A percentile compares a stretch with the other conserved stretches of the same genome.
Evolutionary conservation across 2,888 invertebrate species (phyloP).

Genomic region (Polylopha cassiicola): DNA sequence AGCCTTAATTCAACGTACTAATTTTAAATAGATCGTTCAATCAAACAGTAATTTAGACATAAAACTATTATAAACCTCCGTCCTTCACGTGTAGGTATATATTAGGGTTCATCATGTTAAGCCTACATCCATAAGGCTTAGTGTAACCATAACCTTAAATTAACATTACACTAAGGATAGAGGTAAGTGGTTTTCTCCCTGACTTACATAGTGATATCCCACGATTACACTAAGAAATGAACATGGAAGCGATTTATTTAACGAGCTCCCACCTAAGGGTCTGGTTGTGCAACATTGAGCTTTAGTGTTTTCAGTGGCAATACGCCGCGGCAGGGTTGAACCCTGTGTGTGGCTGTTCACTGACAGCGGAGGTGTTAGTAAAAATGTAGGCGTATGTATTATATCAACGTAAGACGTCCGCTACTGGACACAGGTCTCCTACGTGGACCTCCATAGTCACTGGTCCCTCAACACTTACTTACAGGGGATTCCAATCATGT

Average conservation of each 20-base stretch:
- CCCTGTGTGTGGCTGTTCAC: constrained; percentile 4
- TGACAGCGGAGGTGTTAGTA: constrained; percentile 10
- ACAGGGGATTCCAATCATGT: no score
- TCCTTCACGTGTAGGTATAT: no score
- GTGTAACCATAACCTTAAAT: constrained; percentile 5
- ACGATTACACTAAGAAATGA: constrained; percentile 18
- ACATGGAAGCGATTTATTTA: constrained; percentile 24
- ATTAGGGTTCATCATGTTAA: not conserved
- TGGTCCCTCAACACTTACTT: no score
- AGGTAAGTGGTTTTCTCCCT: constrained; percentile 19
- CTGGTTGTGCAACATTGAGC: constrained; percentile 24
- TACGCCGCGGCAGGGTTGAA: constrained; percentile 8
- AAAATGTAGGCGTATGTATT: not conserved
- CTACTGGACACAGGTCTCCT: no score
- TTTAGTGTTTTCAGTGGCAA: constrained; percentile 6
- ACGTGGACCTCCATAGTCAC: no score
- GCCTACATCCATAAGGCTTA: not conserved
- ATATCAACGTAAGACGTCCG: not conserved
- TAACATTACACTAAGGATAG: constrained; percentile 17
- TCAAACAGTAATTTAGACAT: no score
- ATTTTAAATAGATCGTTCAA: no score
- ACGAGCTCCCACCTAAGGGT: constrained; percentile 23
- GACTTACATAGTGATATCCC: constrained; percentile 20
- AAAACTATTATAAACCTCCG: no score
- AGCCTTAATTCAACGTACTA: no score